A percentile compares a stretch with the other conserved stretches of the same genome.
phyloP scores from a whole-genome alignment of 2,797 vertebrate species.

The Tympanoctomys barrerae region DNA sequence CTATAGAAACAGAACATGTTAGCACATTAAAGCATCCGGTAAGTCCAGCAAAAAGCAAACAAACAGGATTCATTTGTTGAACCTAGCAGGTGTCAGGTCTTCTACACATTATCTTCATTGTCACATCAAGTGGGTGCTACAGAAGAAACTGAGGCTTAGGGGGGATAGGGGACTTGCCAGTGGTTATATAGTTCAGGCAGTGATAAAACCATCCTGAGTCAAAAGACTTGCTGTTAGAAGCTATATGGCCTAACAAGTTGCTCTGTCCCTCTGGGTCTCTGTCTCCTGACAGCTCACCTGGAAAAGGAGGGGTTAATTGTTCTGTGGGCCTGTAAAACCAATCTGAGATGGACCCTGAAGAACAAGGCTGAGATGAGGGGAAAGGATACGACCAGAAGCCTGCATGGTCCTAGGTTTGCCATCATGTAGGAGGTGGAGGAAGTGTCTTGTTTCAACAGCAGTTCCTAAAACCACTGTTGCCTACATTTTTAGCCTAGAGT shows the following conservation, averaged over 20 bases:
- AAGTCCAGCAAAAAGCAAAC: conserved; percentile 6
- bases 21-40: neutral
- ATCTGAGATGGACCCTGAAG: neutral
- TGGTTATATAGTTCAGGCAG: neutral
- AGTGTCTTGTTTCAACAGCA: neutral
- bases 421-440: neutral
- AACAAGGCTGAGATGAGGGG: neutral
- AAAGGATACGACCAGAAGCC: neutral
- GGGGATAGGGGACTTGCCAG: neutral
- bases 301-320: neutral
- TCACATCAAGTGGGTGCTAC: neutral
- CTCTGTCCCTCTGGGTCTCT: neutral
- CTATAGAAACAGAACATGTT: neutral
- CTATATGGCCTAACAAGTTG: neutral
- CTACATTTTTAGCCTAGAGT: neutral
- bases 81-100: neutral
- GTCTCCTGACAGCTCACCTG: neutral
- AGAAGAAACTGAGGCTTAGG: neutral
- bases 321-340: neutral
- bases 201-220: neutral
- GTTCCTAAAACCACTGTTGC: neutral
- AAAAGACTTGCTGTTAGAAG: neutral
- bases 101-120: neutral
- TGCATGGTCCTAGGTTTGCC: neutral
- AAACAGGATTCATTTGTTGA: neutral